Evolutionary conservation across 1,140 invertebrate species (phyloP).

Genomic region (Medauroidea extradentata): DNA sequence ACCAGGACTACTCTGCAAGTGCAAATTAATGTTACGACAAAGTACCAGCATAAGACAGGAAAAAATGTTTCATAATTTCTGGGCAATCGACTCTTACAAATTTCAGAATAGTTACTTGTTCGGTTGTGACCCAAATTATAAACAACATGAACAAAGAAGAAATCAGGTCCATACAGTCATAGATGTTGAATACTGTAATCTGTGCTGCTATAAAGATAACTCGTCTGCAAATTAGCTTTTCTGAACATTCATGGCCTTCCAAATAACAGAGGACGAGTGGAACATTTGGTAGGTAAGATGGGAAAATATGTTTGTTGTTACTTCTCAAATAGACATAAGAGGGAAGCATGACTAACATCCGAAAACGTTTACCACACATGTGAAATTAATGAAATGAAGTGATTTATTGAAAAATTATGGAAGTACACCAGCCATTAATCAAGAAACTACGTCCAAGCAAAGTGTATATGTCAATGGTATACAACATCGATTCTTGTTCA

Average conservation of each 20-base stretch:
- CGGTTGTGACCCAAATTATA: background rate
- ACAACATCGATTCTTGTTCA: background rate
- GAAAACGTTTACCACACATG: background rate
- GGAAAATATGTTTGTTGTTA: background rate
- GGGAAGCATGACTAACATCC: background rate
- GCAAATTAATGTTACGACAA: too few species aligned
- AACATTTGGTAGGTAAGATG: background rate
- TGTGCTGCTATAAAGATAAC: background rate
- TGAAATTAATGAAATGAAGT: background rate
- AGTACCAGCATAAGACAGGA: too few species aligned
- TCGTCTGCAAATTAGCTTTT: background rate
- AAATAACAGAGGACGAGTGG: conserved; percentile 1
- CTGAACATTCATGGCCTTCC: conserved; percentile 5
- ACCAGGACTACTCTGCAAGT: too few species aligned
- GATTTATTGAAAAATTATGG: background rate
- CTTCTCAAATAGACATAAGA: background rate
- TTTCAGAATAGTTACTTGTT: background rate
- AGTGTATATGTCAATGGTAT: conserved; percentile 7
- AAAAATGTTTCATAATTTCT: too few species aligned
- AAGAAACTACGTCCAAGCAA: background rate
- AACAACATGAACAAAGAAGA: background rate
- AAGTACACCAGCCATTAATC: conserved; percentile 4
- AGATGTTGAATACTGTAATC: background rate
- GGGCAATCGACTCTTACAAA: too few species aligned
- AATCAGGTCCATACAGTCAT: background rate